A percentile compares a stretch with the other conserved stretches of the same genome.
Evolutionary conservation across 2,888 invertebrate genomes (phyloP).

Genomic region (Dendrolimus pini): DNA sequence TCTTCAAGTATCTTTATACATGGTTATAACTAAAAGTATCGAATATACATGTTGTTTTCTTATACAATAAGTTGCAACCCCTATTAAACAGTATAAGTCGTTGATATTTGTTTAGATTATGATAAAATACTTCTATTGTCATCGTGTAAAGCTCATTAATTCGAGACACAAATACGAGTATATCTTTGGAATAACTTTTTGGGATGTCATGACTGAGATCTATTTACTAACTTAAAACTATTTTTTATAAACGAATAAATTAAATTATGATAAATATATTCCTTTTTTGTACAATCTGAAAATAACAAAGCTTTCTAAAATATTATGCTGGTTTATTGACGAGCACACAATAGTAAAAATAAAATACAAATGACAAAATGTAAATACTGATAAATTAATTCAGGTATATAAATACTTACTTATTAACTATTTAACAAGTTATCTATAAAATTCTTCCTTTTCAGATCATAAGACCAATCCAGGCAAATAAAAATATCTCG

Average conservation of each 20-base stretch:
- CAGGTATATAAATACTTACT: too few relatives aligned
- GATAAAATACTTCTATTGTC: slow-evolving; percentile 44
- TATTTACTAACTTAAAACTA: slow-evolving; percentile 23
- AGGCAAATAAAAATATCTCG: too few relatives aligned
- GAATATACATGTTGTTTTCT: too few relatives aligned
- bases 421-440: too few relatives aligned
- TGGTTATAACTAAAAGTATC: too few relatives aligned
- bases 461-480: too few relatives aligned
- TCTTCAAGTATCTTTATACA: too few relatives aligned
- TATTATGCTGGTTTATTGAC: slow-evolving; percentile 3
- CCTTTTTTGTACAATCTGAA: slow-evolving; percentile 2
- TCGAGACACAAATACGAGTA: slow-evolving; percentile 8
- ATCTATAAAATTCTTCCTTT: too few relatives aligned
- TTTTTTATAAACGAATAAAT: slow-evolving; percentile 8
- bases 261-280: slow-evolving; percentile 20
- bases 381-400: too few relatives aligned
- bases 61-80: too few relatives aligned
- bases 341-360: slow-evolving; percentile 5
- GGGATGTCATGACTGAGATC: slow-evolving; percentile 53
- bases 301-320: slow-evolving; percentile 7
- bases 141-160: slow-evolving; percentile 50
- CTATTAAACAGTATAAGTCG: too few relatives aligned
- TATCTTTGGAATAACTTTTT: slow-evolving; percentile 50
- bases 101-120: too few relatives aligned
- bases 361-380: slow-evolving; percentile 5